phyloP scores from a whole-genome alignment of 1,140 invertebrate species.

The Calephelis nemesis region DNA sequence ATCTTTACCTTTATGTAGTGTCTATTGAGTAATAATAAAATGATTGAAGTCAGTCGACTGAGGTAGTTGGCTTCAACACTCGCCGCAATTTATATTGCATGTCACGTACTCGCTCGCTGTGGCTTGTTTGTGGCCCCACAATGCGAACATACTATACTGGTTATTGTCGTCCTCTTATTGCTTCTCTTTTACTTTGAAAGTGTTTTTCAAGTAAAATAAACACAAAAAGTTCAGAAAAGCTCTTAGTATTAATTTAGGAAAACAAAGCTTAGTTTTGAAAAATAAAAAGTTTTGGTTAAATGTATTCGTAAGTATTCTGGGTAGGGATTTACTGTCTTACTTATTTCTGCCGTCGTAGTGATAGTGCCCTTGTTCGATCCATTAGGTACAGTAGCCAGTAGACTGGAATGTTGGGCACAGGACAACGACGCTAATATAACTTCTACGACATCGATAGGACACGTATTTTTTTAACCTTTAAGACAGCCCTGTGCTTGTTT shows the following conservation, averaged over 20 bases:
- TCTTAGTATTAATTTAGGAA: background rate
- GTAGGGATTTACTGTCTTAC: too few species aligned
- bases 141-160: conserved; percentile 38
- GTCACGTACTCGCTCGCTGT: conserved; percentile 47
- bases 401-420: too few species aligned
- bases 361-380: too few species aligned
- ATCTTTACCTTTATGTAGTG: too few species aligned
- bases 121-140: conserved; percentile 47
- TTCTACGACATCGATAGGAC: too few species aligned
- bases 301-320: too few species aligned
- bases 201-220: conserved; percentile 3
- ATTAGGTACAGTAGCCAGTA: too few species aligned
- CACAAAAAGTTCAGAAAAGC: conserved; percentile 3
- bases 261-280: conserved; percentile 1
- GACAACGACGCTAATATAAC: too few species aligned
- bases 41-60: conserved; percentile 36
- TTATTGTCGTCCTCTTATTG: conserved; percentile 38
- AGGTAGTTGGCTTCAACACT: conserved; percentile 32
- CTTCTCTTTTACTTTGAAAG: conserved; percentile 22
- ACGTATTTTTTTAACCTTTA: too few species aligned
- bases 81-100: conserved; percentile 39
- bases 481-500: too few species aligned
- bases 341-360: too few species aligned
- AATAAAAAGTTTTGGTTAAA: conserved; percentile 18
- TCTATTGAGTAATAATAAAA: conserved; percentile 31